Conservation (phyloP, 2,113 vertebrate genomes). For the Peucedramus taeniatus region DNA sequence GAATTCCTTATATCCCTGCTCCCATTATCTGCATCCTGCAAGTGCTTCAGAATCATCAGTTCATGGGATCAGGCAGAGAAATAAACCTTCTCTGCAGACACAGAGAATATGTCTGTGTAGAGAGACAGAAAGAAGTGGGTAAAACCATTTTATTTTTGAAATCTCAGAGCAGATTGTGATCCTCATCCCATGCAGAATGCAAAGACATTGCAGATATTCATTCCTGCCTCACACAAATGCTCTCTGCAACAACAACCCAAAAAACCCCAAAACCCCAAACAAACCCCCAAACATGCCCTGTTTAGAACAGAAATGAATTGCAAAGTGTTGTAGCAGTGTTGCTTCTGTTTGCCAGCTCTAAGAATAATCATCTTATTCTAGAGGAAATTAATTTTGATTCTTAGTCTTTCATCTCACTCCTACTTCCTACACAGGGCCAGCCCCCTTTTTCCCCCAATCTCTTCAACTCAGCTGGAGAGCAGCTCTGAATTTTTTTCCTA, state of each 20-base stretch:
- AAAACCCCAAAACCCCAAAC: not conserved
- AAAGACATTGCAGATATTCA: not conserved
- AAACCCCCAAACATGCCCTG: fast-evolving
- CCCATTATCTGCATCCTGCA: not conserved
- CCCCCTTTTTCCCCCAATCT: not conserved
- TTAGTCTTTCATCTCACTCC: not conserved
- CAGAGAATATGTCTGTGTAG: not conserved
- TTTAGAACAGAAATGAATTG: not conserved
- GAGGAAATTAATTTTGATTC: not conserved
- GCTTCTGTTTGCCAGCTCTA: not conserved
- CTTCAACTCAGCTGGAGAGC: not conserved
- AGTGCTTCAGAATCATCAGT: not conserved
- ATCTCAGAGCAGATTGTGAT: not conserved
- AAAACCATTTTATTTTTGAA: not conserved
- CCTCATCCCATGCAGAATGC: not conserved
- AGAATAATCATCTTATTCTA: not conserved
- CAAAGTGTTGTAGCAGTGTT: not conserved
- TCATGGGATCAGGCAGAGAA: not conserved
- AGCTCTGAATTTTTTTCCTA: not conserved
- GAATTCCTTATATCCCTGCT: not conserved
- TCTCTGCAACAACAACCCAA: not conserved
- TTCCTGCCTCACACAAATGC: not conserved
- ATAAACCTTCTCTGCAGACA: not conserved
- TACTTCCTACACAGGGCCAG: not conserved
- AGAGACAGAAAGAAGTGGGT: not conserved